Base-by-base conservation (phyloP, 2,888 invertebrate genomes). In the Aplocera efformata region DNA sequence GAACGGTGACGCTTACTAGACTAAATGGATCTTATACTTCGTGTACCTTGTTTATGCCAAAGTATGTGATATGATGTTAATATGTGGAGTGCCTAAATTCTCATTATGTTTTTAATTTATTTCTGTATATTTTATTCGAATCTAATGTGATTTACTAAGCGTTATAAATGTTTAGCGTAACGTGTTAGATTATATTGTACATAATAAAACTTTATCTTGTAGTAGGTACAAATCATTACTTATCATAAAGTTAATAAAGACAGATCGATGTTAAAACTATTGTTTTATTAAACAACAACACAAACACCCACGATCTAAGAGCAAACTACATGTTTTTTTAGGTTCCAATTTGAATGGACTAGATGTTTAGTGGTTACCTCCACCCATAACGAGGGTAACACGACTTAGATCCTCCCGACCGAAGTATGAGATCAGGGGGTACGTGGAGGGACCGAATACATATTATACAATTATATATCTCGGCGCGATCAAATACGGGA, bases 51-150 rank as follows among this genome's bases (percentile, higher is more conserved):
- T 68, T 71, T 67, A 73, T 72, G 71, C 76, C 72, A 76, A 73
- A 75, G 22, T 78, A 80, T 88, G 86, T 86, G 86, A 88, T 88
- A 86, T 76, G 78, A 77, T 67, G 72, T 74, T 63, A 75, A 79
- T 73, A 81, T 72, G 79, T 79, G 79, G 83, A 82, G 86, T 88
- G 86, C 86, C 86, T 86, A 84, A 81, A 82, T 77, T 83, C 77
- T 82, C 70, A 72, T 78, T 82, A 73, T 64, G 63, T 75, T 73
- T 64, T 67, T 63, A 60, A 67, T 62, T 63, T 53, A 52, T 48
- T 60, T 64, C 67, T 72, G 53, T 68, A 60, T 62, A 66, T 59
- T 69, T 63, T 64, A 58, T 67, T 68, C 57, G 60, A 63, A 62
- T 53, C 58, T 57, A 63, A 67, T 48, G 65, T 68, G 70, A 67